phyloP scores from a whole-genome alignment of 2,888 invertebrate species.

The Sminthurinus aureus region DNA sequence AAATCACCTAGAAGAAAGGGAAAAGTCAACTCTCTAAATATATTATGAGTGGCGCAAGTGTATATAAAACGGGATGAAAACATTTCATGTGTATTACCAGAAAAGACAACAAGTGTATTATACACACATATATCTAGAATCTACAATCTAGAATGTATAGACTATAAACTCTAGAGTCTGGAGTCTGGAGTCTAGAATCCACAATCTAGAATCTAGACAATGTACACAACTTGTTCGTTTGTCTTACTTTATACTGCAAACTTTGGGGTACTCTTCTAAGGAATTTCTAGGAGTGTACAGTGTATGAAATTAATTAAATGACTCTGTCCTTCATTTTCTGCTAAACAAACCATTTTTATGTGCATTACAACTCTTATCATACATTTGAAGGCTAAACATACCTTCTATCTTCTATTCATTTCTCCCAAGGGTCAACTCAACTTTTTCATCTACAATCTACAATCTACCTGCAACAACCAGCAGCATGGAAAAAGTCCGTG shows the following conservation, averaged over 20 bases:
- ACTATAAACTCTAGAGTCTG: no score
- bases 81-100: no score
- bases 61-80: no score
- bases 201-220: background rate
- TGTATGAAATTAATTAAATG: constrained; percentile 19
- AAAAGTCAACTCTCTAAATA: background rate
- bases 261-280: background rate
- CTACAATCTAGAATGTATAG: no score
- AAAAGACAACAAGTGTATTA: no score
- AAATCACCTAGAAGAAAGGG: no score
- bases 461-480: background rate
- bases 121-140: no score
- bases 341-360: constrained; percentile 3
- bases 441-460: no score
- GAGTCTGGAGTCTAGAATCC: no score
- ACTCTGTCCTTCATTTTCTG: constrained; percentile 14
- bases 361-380: background rate
- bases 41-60: no score
- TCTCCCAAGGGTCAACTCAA: background rate
- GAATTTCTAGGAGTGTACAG: background rate
- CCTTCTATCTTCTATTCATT: background rate
- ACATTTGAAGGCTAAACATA: background rate
- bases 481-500: no score
- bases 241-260: background rate
- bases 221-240: background rate